Conservation (phyloP, 2,113 vertebrate species). For the Hydropotes inermis region DNA sequence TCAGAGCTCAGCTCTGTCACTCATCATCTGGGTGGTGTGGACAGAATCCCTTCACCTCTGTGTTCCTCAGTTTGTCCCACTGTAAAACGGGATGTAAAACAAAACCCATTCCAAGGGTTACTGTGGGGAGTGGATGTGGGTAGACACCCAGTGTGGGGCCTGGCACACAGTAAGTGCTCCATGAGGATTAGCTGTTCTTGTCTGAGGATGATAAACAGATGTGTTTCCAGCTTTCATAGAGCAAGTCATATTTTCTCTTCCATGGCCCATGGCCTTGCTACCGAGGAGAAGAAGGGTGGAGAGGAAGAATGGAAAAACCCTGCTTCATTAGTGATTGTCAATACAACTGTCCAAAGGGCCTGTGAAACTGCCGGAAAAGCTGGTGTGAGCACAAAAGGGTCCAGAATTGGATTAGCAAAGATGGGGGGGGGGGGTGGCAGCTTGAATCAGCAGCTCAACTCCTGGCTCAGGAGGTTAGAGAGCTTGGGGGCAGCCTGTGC, state of each 20-base stretch:
- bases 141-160: not conserved
- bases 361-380: constrained; percentile 2
- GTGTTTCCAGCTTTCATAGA: not conserved
- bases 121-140: not conserved
- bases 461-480: not conserved
- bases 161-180: not conserved
- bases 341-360: not conserved
- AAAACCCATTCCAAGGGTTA: not conserved
- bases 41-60: not conserved
- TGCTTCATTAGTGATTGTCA: not conserved
- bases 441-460: constrained; percentile 3
- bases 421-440: not conserved
- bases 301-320: not conserved
- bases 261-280: not conserved
- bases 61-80: not conserved
- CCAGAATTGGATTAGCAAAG: not conserved
- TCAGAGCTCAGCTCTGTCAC: not conserved
- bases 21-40: not conserved
- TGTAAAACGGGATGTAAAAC: not conserved
- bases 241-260: not conserved
- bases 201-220: not conserved
- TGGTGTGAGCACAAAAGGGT: not conserved
- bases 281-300: not conserved
- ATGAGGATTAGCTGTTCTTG: not conserved
- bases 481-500: not conserved